Conservation (phyloP, 2,888 invertebrate species). For the Campoplex capitator region DNA sequence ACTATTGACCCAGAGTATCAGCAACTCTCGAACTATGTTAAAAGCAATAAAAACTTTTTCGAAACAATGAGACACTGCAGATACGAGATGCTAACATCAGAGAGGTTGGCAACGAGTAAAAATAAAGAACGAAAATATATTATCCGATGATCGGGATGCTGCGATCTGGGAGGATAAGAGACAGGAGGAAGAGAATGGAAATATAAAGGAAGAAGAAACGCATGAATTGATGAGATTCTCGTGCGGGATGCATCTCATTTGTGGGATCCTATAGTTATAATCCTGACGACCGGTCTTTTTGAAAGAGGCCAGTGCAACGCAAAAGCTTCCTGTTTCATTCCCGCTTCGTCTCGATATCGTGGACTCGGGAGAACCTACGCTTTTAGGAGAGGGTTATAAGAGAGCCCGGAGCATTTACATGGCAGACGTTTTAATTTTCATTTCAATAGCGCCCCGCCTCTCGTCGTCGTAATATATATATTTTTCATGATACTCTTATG, state of each 20-base stretch:
- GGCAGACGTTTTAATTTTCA: conserved; percentile 67
- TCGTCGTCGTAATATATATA: conserved; percentile 46
- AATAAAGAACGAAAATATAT: conserved; percentile 30
- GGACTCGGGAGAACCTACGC: no score
- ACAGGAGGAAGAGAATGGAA: not conserved
- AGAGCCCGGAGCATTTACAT: conserved; percentile 54
- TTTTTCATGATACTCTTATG: conserved; percentile 20
- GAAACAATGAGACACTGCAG: no score
- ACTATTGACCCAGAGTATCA: no score
- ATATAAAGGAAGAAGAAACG: not conserved
- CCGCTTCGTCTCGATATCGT: no score
- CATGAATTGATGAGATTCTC: conserved; percentile 53
- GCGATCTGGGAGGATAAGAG: conserved; percentile 29
- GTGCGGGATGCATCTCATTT: conserved; percentile 46
- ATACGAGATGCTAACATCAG: no score
- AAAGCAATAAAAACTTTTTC: no score
- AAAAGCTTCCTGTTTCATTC: conserved; percentile 45
- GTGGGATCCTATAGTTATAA: conserved; percentile 37
- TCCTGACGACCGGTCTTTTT: conserved; percentile 67
- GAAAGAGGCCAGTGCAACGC: conserved; percentile 68
- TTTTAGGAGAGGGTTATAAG: conserved; percentile 23
- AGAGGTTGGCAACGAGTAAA: no score
- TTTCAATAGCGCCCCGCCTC: conserved; percentile 66
- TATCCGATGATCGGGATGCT: conserved; percentile 38
- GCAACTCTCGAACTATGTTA: no score